Conservation (phyloP, 2,797 vertebrate genomes). For the Helicolenus hilgendorfi region DNA sequence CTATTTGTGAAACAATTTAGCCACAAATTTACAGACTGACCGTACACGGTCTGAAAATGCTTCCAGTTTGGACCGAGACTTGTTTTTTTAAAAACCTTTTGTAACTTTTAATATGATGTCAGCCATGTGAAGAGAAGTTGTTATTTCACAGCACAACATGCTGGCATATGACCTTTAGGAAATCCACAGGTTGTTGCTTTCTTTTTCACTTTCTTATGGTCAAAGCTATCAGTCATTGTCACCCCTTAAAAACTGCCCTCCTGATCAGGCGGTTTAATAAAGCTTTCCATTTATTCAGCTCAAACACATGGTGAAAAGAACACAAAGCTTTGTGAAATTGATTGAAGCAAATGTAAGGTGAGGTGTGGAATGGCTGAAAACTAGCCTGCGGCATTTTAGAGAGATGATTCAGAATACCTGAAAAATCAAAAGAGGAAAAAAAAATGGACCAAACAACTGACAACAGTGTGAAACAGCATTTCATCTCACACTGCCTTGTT, state of each 20-base stretch:
- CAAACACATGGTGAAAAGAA: constrained; percentile 4
- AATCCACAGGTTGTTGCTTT: neutral
- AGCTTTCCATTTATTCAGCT: constrained; percentile 10
- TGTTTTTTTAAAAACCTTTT: no score
- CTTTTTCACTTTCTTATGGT: neutral
- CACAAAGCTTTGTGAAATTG: constrained; percentile 27
- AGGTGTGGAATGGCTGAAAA: constrained; percentile 39
- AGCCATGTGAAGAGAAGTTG: constrained; percentile 15
- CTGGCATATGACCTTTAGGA: neutral
- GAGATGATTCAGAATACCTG: constrained; percentile 37
- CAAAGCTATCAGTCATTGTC: neutral
- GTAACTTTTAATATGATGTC: neutral
- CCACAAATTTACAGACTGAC: no score
- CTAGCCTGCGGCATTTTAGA: constrained; percentile 34
- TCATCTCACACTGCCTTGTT: neutral
- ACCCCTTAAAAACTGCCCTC: neutral
- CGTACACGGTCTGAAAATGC: accelerated
- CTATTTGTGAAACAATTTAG: no score
- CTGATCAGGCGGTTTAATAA: constrained; percentile 10
- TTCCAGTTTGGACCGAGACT: no score
- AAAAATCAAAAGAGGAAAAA: neutral
- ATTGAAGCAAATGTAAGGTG: constrained; percentile 26
- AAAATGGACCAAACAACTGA: neutral
- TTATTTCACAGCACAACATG: constrained; percentile 7
- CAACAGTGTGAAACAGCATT: neutral